Evolutionary conservation across 1,140 invertebrate species (phyloP).

Genomic region (Drosophila mayri): DNA sequence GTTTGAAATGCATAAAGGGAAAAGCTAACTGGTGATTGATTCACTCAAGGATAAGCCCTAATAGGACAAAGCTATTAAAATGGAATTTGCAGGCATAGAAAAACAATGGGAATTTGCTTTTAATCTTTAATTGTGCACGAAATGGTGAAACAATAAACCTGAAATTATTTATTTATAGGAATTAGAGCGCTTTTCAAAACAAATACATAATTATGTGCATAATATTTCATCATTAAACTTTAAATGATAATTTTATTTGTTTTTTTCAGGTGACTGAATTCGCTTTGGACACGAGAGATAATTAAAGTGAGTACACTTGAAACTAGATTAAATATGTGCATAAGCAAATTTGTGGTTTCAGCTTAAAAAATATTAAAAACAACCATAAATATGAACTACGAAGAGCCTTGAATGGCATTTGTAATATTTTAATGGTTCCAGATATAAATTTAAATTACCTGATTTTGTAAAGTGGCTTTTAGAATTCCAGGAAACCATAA

Average conservation of each 20-base stretch:
- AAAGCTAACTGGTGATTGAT: conserved; percentile 16
- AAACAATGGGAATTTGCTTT: neutral
- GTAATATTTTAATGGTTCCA: too few relatives aligned
- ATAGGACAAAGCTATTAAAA: conserved; percentile 7
- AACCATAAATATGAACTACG: neutral
- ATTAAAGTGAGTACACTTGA: conserved; percentile 22
- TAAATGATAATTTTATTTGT: neutral
- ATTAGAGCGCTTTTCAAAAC: neutral
- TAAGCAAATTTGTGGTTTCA: neutral
- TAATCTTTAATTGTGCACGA: neutral
- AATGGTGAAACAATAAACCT: neutral
- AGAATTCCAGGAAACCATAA: neutral
- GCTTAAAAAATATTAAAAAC: neutral
- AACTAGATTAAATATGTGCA: neutral
- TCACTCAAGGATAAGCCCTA: neutral
- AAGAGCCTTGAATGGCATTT: neutral
- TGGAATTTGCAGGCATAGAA: neutral
- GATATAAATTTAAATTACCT: neutral
- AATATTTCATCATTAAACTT: neutral
- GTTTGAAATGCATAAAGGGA: conserved; percentile 24
- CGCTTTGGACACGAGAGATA: neutral
- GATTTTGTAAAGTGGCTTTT: too few relatives aligned
- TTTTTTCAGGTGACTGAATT: conserved; percentile 12
- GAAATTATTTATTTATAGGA: conserved; percentile 1
- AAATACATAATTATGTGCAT: neutral